A percentile compares a stretch with the other conserved stretches of the same genome.
These are phyloP conservation scores for Australoheros facetus DNA, from an alignment of 2,797 vertebrate genomes.

Conservation along the genomic window DNA sequence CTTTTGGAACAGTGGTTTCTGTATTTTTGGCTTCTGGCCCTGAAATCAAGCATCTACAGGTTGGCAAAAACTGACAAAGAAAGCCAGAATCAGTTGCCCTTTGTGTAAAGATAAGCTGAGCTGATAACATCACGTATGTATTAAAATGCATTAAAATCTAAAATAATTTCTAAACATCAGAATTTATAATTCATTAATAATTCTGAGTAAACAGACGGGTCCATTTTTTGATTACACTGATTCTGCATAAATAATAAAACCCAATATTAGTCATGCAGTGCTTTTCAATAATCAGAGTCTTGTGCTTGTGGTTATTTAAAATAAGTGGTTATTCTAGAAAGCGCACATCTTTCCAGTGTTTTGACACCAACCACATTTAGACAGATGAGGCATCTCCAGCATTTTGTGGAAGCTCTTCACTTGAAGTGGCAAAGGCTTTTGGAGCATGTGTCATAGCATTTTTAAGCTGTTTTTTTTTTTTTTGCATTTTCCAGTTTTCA, in stretches of 20 bases:
- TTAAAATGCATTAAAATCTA: not conserved
- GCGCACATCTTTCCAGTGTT: not conserved
- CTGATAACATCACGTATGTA: no score
- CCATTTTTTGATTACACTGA: not conserved
- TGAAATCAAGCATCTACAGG: not conserved
- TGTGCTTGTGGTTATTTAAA: not conserved
- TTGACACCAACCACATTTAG: not conserved
- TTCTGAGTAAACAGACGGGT: not conserved
- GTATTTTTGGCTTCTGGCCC: not conserved
- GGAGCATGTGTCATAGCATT: not conserved
- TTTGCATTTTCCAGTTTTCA: not conserved
- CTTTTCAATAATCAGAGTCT: not conserved
- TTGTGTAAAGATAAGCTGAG: not conserved
- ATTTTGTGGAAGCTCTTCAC: not conserved
- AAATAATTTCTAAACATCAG: not conserved
- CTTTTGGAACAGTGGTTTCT: slow-evolving; percentile 1
- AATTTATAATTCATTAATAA: not conserved
- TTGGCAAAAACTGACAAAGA: not conserved
- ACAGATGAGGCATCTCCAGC: slow-evolving; percentile 2
- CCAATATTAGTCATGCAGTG: not conserved
- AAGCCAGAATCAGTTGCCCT: not conserved
- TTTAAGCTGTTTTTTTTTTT: not conserved
- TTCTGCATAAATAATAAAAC: not conserved
- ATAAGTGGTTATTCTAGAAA: not conserved
- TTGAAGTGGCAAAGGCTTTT: not conserved